Evolutionary conservation across 2,888 invertebrate genomes (phyloP).

Genomic region (Lithodes maja): DNA sequence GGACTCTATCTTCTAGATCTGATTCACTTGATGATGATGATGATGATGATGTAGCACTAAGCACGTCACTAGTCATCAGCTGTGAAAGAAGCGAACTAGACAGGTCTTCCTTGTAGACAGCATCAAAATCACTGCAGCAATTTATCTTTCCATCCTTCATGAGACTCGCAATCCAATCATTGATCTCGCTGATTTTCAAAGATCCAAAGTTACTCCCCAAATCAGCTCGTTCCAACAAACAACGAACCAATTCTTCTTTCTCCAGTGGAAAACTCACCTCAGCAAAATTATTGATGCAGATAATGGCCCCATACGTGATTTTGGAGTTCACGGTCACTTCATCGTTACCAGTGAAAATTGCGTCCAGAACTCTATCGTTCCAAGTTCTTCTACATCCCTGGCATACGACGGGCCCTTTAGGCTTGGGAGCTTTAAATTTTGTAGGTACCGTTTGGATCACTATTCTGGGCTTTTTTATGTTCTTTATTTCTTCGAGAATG

Average conservation of each 20-base stretch:
- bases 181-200: conserved; percentile 44
- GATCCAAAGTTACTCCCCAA: conserved; percentile 48
- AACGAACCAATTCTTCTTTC: conserved; percentile 44
- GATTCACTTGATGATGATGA: too few relatives aligned
- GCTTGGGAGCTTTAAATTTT: not conserved
- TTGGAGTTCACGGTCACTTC: conserved; percentile 63
- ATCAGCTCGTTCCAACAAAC: conserved; percentile 54
- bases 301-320: conserved; percentile 64
- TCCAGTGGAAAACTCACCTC: conserved; percentile 10
- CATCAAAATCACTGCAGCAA: conserved; percentile 59
- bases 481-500: too few relatives aligned
- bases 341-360: conserved; percentile 56
- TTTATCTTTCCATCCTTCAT: conserved; percentile 41
- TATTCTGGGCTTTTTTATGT: too few relatives aligned
- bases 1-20: too few relatives aligned
- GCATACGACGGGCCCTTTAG: conserved; percentile 23
- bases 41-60: too few relatives aligned
- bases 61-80: too few relatives aligned
- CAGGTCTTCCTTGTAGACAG: conserved; percentile 31
- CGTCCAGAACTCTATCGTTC: conserved; percentile 46
- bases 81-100: too few relatives aligned
- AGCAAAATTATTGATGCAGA: conserved; percentile 52
- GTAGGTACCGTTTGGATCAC: not conserved
- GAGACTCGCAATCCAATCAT: conserved; percentile 41
- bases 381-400: conserved; percentile 44